Conservation (phyloP, 1,140 invertebrate genomes). For the Drosophila navojoa region DNA sequence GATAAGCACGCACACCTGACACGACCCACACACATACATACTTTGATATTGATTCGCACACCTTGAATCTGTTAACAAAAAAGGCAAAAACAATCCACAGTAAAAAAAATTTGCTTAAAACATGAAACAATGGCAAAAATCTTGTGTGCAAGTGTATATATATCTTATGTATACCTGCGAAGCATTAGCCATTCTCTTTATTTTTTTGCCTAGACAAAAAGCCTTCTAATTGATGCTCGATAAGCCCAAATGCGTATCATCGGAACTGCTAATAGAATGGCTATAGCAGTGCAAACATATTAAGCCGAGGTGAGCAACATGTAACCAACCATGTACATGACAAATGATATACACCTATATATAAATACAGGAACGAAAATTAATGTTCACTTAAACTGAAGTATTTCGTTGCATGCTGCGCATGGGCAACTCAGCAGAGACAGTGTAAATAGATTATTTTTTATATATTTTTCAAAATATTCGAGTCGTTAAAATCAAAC, state of each 20-base stretch:
- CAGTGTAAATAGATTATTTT: not conserved
- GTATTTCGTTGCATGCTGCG: not conserved
- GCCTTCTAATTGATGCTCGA: slow-evolving; percentile 42
- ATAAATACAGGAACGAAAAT: not conserved
- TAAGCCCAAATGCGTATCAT: slow-evolving; percentile 64
- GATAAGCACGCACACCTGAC: slow-evolving; percentile 75
- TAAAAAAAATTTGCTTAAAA: slow-evolving; percentile 13
- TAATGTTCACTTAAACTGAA: not conserved
- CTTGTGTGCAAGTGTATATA: slow-evolving; percentile 64
- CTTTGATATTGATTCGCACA: slow-evolving; percentile 56
- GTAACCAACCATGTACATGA: slow-evolving; percentile 29
- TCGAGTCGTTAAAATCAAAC: not conserved
- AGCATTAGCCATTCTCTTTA: slow-evolving; percentile 53
- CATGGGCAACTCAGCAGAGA: not conserved
- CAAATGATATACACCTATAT: slow-evolving; percentile 14
- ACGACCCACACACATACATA: slow-evolving; percentile 29
- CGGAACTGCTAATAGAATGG: slow-evolving; percentile 33
- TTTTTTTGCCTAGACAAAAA: slow-evolving; percentile 43
- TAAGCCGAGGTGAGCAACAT: slow-evolving; percentile 70
- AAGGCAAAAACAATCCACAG: slow-evolving; percentile 66
- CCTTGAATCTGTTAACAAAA: slow-evolving; percentile 75
- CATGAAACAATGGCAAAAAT: slow-evolving; percentile 61
- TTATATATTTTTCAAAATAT: slow-evolving; percentile 1
- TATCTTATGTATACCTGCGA: slow-evolving; percentile 60
- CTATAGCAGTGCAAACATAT: slow-evolving; percentile 28